Percentiles rank a stretch among this genome's conserved stretches.
Conservation (phyloP, 2,888 invertebrate species). For the Phortica magna region DNA sequence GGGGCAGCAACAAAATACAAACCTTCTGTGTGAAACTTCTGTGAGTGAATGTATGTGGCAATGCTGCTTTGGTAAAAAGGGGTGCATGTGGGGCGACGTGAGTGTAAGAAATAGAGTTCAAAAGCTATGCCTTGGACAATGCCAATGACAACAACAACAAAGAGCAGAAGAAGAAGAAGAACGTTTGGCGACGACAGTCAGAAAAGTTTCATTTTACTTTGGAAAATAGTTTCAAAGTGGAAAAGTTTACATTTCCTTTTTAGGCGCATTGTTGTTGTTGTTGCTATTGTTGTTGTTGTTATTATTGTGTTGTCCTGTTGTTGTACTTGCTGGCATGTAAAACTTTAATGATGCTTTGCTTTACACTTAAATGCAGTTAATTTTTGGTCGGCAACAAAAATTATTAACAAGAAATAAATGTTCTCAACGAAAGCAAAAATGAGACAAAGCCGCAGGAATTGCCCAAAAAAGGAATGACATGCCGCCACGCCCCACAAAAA, state of each 20-base stretch:
- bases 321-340: constrained; percentile 9
- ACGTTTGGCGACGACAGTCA: background rate
- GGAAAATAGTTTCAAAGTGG: constrained; percentile 70
- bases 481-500: background rate
- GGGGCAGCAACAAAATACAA: too few species aligned
- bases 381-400: constrained; percentile 12
- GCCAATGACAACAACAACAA: background rate
- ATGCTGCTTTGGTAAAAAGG: too few species aligned
- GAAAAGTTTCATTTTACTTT: constrained; percentile 65
- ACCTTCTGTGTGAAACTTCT: too few species aligned
- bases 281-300: constrained; percentile 5
- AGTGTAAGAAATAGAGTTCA: background rate
- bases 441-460: background rate
- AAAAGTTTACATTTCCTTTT: constrained; percentile 56
- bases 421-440: background rate
- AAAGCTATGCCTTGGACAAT: background rate
- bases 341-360: constrained; percentile 24
- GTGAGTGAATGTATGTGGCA: too few species aligned
- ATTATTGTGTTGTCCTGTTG: background rate
- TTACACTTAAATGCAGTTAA: constrained; percentile 9
- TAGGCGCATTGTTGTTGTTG: background rate
- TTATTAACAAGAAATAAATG: constrained; percentile 22
- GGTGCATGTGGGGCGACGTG: background rate
- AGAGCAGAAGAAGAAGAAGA: too few species aligned
- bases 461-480: constrained; percentile 3